Base-by-base conservation (phyloP, 2,113 vertebrate genomes). In the Telmatochromis brichardi region DNA sequence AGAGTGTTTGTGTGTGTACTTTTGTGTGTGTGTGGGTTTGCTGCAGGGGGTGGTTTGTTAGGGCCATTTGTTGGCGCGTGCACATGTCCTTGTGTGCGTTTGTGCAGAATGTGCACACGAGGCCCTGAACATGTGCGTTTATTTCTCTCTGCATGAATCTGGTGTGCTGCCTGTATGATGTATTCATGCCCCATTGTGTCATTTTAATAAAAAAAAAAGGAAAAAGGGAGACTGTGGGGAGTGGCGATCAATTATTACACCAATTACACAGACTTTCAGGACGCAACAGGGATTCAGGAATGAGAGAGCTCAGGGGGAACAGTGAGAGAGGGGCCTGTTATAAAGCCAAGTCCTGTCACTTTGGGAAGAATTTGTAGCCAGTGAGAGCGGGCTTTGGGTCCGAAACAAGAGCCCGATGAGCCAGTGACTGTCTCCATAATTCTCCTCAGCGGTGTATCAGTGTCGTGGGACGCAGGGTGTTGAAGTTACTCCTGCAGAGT, bases 281-380 rank as follows among this genome's bases (percentile, higher is more conserved):
- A 85, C 81, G 63, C 84, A 73, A 80, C 76, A 90, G 83, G 90
- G 87, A 83, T 86, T 85, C 63, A 42, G 89, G 35, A 86, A 87
- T 53, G 88, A 89, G 71, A 42, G 90, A 51, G 81, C 82, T 63
- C 8, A 6, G 13, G 82, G 68, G 21, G 76, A 89, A 37, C 85
- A 80, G 91, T 47, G 68, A 79, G 90, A 82, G 89, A 57, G 93
- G 79, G 86, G 63, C 90, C 92, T 85, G 60, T 92, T 95, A 95
- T 94, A 95, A 92, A 94, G 90, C 90, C 92, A 90, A 89, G 90
- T 92, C 87, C 80, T 81, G 90, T 92, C 92, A 83, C 85, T 84
- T 82, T 87, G 80, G 86, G 80, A 37, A 90, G 91, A 93, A 88
- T 87, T 87, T 92, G 90, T 12, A 35, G 82, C 89, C 89, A 42